phyloP scores from a whole-genome alignment of 2,797 vertebrate genomes.

The Gymnodraco acuticeps region DNA sequence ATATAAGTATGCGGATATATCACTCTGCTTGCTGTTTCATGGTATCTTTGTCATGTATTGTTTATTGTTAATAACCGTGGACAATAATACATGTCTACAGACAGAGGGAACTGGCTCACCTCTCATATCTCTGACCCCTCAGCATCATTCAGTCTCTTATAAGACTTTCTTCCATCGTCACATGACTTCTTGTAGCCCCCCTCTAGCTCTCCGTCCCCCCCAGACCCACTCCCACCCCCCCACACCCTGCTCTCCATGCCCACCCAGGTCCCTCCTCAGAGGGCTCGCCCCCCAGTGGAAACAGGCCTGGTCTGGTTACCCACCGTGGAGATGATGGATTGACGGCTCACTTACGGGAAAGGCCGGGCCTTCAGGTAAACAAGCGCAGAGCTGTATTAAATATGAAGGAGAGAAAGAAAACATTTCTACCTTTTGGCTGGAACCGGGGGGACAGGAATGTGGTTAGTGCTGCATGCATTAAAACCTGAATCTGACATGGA shows the following conservation, averaged over 20 bases:
- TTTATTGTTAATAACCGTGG: not conserved
- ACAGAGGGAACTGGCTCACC: not conserved
- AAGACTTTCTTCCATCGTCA: conserved; percentile 25
- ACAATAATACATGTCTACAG: not conserved
- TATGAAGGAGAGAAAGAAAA: conserved; percentile 64
- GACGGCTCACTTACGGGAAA: conserved; percentile 76
- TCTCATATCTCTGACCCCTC: not conserved
- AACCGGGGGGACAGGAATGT: conserved; percentile 39
- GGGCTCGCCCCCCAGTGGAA: conserved; percentile 67
- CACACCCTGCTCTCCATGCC: conserved; percentile 35
- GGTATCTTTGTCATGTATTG: too few species aligned
- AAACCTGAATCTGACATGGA: conserved; percentile 52
- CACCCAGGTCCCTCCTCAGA: conserved; percentile 58
- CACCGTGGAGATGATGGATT: conserved; percentile 82
- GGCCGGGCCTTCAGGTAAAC: conserved; percentile 77
- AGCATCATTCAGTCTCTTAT: not conserved
- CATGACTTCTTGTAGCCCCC: conserved; percentile 9
- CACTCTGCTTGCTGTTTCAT: too few species aligned
- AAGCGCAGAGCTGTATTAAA: conserved; percentile 70
- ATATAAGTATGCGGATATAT: too few species aligned
- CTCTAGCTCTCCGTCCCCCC: conserved; percentile 3
- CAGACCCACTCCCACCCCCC: conserved; percentile 14
- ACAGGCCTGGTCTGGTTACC: conserved; percentile 77
- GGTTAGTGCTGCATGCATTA: conserved; percentile 45
- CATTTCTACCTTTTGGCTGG: conserved; percentile 55